phyloP scores from a whole-genome alignment of 2,888 invertebrate genomes.

The Microplitis deprimator region DNA sequence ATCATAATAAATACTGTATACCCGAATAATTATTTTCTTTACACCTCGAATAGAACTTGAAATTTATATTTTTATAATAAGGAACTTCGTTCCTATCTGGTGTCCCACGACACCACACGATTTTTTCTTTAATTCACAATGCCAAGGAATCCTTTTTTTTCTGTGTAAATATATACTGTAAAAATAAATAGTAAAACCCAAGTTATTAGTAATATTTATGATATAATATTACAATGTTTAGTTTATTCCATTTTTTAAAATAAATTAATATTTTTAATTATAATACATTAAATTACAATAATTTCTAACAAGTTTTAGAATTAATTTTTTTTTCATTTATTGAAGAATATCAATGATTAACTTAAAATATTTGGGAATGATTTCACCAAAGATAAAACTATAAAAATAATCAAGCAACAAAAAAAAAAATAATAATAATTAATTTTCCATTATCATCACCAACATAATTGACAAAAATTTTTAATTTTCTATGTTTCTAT shows the following conservation, averaged over 20 bases:
- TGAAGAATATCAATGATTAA: not conserved
- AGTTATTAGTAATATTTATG: not conserved
- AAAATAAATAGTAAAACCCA: not conserved
- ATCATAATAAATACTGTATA: too few relatives aligned
- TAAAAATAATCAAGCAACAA: not conserved
- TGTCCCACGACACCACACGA: too few relatives aligned
- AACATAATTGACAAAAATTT: not conserved
- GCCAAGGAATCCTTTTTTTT: too few relatives aligned
- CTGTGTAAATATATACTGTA: too few relatives aligned
- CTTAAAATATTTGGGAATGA: not conserved
- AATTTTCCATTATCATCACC: not conserved
- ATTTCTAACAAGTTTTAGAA: not conserved
- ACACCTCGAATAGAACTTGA: too few relatives aligned
- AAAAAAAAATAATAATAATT: not conserved
- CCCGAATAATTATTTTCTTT: too few relatives aligned
- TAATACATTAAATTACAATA: not conserved
- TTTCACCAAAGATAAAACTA: not conserved
- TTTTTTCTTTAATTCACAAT: too few relatives aligned
- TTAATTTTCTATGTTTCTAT: not conserved
- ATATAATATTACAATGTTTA: not conserved
- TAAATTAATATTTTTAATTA: not conserved
- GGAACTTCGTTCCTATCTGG: too few relatives aligned
- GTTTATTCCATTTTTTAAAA: not conserved
- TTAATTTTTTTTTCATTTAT: not conserved
- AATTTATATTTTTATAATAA: too few relatives aligned